Evolutionary conservation across 2,797 vertebrate species (phyloP), one percentile per base, ranked within the genome.

Genomic region (Gephyroberyx darwinii): DNA sequence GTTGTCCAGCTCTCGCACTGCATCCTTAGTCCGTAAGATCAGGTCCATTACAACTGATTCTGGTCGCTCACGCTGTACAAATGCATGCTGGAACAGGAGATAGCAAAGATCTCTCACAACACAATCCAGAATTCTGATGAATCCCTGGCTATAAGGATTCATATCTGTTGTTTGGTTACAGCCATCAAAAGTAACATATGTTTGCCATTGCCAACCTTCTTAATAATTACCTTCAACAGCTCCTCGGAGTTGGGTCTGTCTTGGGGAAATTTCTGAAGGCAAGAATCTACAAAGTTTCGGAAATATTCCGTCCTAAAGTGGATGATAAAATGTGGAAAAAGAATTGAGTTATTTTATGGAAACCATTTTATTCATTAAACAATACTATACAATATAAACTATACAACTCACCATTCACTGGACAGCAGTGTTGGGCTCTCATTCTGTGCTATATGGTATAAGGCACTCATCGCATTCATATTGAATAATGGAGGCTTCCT

Each of bases 391-490:
- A n/a, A n/a, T n/a, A n/a, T 2, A 16, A 2, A 10, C 2, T 45
- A 0, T 26, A 20, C n/a, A 50, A 94, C 96, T 96, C 88, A 99
- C 98, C 98, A 99, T 95, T 99, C 97, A 92, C 94, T 98, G 69
- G 96, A 98, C 92, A 96, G 96, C 90, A 99, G 94, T 80, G 92
- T 91, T 78, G 98, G 98, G 93, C 96, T 98, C 91, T 99, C 98
- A 92, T 99, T 99, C 95, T 99, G 98, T 87, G 98, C 98, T 95
- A 99, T 99, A 84, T 99, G 98, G 92, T 99, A 99, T 97, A 99
- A 99, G 97, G 98, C 98, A 99, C 98, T 99, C 98, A 99, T 99
- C 90, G 98, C 98, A 92, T 99, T 99, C 98, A 99, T 99, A 92
- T 99, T 99, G 93, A 99, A 99, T 89, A 99, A 95, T 86, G 98